Percentiles rank a stretch among this genome's conserved stretches.
Conservation (phyloP, 2,888 invertebrate species). For the Eupelmus urozonus region DNA sequence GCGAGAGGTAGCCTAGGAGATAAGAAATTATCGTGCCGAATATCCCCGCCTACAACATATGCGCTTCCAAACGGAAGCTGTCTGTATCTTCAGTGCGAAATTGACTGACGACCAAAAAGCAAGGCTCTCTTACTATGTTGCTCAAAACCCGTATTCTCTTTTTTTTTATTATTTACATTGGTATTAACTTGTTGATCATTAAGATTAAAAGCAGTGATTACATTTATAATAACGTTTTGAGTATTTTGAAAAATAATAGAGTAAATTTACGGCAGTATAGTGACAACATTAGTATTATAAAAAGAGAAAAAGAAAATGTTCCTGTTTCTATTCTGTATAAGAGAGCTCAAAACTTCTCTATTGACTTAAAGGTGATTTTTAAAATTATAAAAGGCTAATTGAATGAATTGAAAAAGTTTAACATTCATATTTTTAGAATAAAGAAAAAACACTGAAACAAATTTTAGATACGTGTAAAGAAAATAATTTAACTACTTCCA, state of each 20-base stretch:
- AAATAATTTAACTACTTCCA: slow-evolving; percentile 68
- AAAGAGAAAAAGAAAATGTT: slow-evolving; percentile 1
- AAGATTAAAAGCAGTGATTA: slow-evolving; percentile 42
- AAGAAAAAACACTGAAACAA: slow-evolving; percentile 60
- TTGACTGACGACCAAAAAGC: slow-evolving; percentile 1
- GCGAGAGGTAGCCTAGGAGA: slow-evolving; percentile 13
- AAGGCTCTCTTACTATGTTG: slow-evolving; percentile 26
- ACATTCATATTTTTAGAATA: slow-evolving; percentile 39
- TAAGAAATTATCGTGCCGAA: slow-evolving; percentile 54
- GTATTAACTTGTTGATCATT: slow-evolving; percentile 48
- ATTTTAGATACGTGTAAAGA: slow-evolving; percentile 67
- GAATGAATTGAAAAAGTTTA: neutral
- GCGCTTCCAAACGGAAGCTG: slow-evolving; percentile 48
- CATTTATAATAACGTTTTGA: slow-evolving; percentile 12
- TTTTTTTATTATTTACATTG: slow-evolving; percentile 42
- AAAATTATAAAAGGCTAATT: neutral
- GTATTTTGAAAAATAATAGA: slow-evolving; percentile 19
- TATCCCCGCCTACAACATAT: slow-evolving; percentile 53
- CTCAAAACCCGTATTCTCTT: slow-evolving; percentile 44
- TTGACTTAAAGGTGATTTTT: slow-evolving; percentile 19
- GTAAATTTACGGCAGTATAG: neutral
- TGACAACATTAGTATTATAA: neutral
- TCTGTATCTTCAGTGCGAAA: slow-evolving; percentile 46
- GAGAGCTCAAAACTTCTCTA: neutral
- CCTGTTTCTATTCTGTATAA: neutral